phyloP scores from a whole-genome alignment of 2,888 invertebrate species.

The Lithosia quadra region DNA sequence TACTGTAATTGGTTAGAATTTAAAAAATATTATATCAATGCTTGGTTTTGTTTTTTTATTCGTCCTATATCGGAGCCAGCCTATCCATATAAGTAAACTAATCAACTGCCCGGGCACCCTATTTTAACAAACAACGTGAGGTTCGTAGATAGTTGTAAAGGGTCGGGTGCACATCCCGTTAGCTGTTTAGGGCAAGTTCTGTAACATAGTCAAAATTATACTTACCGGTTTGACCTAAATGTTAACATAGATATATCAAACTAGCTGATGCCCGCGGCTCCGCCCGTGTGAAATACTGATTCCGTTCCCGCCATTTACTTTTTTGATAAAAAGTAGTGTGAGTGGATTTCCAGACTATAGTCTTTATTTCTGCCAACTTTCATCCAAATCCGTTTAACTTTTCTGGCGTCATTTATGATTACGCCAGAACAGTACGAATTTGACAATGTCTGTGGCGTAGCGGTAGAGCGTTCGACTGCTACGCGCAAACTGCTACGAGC shows the following conservation, averaged over 20 bases:
- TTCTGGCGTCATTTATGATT: no score
- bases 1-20: no score
- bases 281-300: background rate
- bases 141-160: background rate
- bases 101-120: background rate
- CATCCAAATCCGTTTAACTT: no score
- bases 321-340: no score
- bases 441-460: background rate
- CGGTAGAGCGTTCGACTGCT: background rate
- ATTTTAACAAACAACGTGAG: background rate
- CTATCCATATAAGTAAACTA: background rate
- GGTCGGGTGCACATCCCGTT: background rate
- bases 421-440: no score
- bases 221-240: background rate
- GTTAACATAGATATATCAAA: background rate
- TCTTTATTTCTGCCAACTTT: no score
- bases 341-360: no score
- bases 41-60: background rate
- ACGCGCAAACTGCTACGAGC: background rate
- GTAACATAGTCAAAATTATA: background rate
- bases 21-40: no score
- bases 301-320: background rate
- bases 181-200: background rate
- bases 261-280: background rate
- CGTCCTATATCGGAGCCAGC: background rate